Conservation (phyloP, 2,797 vertebrate species). For the Lagocephalus sceleratus region DNA sequence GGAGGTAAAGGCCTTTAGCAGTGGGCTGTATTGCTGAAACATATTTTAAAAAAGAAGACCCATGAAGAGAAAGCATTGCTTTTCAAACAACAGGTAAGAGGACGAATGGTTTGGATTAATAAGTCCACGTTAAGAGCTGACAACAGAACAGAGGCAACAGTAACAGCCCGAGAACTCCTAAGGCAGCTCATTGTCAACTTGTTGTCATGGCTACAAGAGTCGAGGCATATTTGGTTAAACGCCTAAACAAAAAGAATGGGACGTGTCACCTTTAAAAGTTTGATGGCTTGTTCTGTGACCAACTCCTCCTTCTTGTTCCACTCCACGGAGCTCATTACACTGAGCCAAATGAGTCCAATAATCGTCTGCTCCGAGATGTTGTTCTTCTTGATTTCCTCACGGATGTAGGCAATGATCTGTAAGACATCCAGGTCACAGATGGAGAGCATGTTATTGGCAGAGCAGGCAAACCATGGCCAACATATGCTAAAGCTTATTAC, state of each 20-base stretch:
- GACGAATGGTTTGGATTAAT: slow-evolving; percentile 7
- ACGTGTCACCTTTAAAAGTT: slow-evolving; percentile 89
- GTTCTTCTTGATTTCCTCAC: slow-evolving; percentile 92
- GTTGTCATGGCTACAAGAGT: neutral
- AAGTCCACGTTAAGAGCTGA: slow-evolving; percentile 32
- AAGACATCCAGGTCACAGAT: slow-evolving; percentile 15
- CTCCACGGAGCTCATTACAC: slow-evolving; percentile 91
- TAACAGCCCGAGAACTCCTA: neutral
- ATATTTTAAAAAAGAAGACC: neutral
- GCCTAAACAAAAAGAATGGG: neutral
- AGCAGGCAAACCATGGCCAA: neutral
- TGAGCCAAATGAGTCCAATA: slow-evolving; percentile 88
- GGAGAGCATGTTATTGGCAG: slow-evolving; percentile 14
- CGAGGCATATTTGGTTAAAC: neutral
- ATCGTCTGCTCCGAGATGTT: slow-evolving; percentile 90
- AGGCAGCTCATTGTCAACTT: neutral
- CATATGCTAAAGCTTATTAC: slow-evolving; percentile 4
- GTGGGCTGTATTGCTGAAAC: slow-evolving; percentile 90
- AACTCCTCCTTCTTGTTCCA: slow-evolving; percentile 98
- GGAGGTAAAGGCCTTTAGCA: slow-evolving; percentile 91
- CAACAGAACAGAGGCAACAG: slow-evolving; percentile 11
- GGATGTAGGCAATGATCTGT: slow-evolving; percentile 86
- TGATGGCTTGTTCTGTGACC: slow-evolving; percentile 96
- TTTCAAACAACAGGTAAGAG: neutral
- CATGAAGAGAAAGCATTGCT: neutral